Base-by-base conservation (phyloP, 2,797 vertebrate species). In the Enteromius afrohamiltoni region DNA sequence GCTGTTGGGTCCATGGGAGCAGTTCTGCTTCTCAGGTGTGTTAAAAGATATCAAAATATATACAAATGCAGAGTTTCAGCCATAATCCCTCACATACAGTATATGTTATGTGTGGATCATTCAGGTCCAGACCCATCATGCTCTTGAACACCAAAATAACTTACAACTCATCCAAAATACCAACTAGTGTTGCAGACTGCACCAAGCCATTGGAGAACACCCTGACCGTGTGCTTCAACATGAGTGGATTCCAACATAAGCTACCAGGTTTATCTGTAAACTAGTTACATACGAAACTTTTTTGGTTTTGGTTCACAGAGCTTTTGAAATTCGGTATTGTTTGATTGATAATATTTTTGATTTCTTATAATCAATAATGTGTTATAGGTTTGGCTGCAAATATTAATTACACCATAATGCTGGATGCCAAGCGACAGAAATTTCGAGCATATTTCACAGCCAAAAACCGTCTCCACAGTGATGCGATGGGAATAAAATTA, bases 171-270 rank as follows among this genome's bases (percentile, higher is more conserved):
- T n/a, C n/a, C n/a, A n/a, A n/a, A n/a, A n/a, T n/a, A n/a, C n/a
- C n/a, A n/a, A n/a, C n/a, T n/a, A 89, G 88, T 79, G 80, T 87
- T 74, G 6, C 13, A 0, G 83, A 93, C 73, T 96, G 80, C 17
- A 3, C 6, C 1, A 51, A 6, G 0, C 83, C 62, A 2, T 0
- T 89, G 17, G 0, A 17, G 1, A 88, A 40, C 31, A 67, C 0
- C 0, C 91, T 92, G 23, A 0, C 0, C 0, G 49, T 96, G 88
- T 96, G 95, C 87, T 94, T 97, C 73, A 69, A 0, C 1, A 89
- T 96, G 92, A 88, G 0, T 0, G 19, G 0, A 58, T n/a, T 0
- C 3, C 76, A 92, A 5, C 0, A 0, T 6, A 11, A 77, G 1
- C 0, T 2, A 0, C 0, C 1, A 93, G 94, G 94, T 94, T 53